Base-by-base conservation (phyloP, 2,888 invertebrate genomes). In the Hylaea fasciaria region DNA sequence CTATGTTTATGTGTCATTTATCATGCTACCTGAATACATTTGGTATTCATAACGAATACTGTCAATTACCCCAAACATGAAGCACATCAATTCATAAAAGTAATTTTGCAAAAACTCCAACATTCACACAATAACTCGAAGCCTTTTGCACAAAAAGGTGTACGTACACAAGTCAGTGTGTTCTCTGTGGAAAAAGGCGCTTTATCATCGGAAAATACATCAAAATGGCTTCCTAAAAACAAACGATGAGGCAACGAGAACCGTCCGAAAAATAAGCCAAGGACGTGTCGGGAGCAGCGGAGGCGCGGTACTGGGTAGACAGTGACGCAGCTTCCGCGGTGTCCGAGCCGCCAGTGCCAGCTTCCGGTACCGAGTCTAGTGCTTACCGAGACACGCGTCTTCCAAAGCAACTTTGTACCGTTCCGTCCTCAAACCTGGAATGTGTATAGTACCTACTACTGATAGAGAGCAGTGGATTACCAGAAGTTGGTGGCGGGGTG, bases 141-240 rank as follows among this genome's bases (percentile, higher is more conserved):
- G 65, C 49, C 54, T 47, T 64, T 67, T 68, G 66, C 56, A 53
- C 52, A 66, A 72, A 72, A 70, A 67, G 71, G 57, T 41, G 56
- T 41, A 47, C 56, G 29, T 35, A 43, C 37, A 57, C 57, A 57
- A 60, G 63, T 52, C 54, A 41, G 55, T 54, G 58, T 50, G 45
- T 54, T 58, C 45, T 45, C 49, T 8, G 32, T 29, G 50, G 45
- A 17, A 37, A 22, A 46, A 17, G 71, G 61, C 65, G 71, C 72
- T 72, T 71, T 77, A 74, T 77, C 77, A 74, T 72, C 70, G 70
- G 69, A 62, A 73, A 73, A 76, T 77, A 71, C 71, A 75, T 78
- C 74, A 74, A 64, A 58, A 58, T 47, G 58, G 16, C 43, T 41
- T 17, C 47, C 52, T 74, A 72, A 77, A 77, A 77, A 78, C 76